Evolutionary conservation across 1,140 invertebrate species (phyloP).

Genomic region (Drosophila hydei): DNA sequence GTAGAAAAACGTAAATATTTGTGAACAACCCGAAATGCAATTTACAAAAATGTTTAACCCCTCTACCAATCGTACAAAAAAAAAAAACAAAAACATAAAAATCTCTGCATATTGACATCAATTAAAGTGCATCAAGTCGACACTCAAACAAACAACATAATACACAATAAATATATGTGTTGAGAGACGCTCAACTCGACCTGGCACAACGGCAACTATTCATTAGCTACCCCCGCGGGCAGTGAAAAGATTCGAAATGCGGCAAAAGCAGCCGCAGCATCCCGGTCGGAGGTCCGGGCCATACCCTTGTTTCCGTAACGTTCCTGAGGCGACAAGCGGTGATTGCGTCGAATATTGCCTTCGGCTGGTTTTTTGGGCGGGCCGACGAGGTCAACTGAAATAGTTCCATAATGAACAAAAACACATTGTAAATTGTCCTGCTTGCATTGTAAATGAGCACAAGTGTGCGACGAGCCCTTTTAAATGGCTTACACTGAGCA

Average conservation of each 20-base stretch:
- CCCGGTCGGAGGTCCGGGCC: slow-evolving; percentile 51
- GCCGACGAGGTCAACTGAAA: slow-evolving; percentile 68
- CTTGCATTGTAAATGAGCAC: slow-evolving; percentile 72
- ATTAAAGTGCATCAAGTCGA: slow-evolving; percentile 82
- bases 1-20: slow-evolving; percentile 68
- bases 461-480: slow-evolving; percentile 51
- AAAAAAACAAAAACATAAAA: slow-evolving; percentile 43
- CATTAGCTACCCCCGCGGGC: slow-evolving; percentile 68
- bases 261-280: slow-evolving; percentile 62
- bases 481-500: slow-evolving; percentile 35
- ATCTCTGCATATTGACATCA: slow-evolving; percentile 83
- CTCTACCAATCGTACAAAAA: background rate
- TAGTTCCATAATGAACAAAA: slow-evolving; percentile 82
- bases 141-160: slow-evolving; percentile 80
- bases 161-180: slow-evolving; percentile 81
- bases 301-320: slow-evolving; percentile 64
- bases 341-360: slow-evolving; percentile 70
- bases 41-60: slow-evolving; percentile 48
- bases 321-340: slow-evolving; percentile 65
- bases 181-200: slow-evolving; percentile 47
- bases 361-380: slow-evolving; percentile 51
- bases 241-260: slow-evolving; percentile 58
- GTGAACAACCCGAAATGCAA: slow-evolving; percentile 73
- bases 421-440: slow-evolving; percentile 81
- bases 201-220: slow-evolving; percentile 65